phyloP scores from a whole-genome alignment of 2,113 vertebrate genomes.

The Marcusenius ussheri region DNA sequence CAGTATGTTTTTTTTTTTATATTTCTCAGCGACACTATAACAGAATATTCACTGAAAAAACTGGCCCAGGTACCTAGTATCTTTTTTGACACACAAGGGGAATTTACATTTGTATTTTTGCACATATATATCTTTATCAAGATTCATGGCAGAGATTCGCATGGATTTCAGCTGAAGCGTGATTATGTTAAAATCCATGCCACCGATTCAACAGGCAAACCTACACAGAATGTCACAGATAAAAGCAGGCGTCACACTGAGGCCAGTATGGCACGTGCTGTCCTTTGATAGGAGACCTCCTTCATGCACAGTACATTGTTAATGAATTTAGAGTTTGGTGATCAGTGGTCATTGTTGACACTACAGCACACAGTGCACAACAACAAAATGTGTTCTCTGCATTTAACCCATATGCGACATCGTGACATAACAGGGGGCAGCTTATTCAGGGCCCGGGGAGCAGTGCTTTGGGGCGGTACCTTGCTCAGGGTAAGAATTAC shows the following conservation, averaged over 20 bases:
- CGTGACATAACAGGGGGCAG: too few relatives aligned
- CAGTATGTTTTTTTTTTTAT: not conserved
- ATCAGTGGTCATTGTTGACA: too few relatives aligned
- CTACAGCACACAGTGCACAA: too few relatives aligned
- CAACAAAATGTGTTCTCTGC: too few relatives aligned
- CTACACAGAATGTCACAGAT: not conserved
- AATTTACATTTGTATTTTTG: not conserved
- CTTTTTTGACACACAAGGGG: not conserved
- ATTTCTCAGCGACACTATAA: not conserved
- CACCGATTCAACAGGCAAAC: not conserved
- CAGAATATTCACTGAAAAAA: not conserved
- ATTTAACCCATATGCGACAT: too few relatives aligned
- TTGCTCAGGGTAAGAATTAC: not conserved
- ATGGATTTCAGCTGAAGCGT: not conserved
- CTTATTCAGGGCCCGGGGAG: too few relatives aligned
- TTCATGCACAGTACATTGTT: not conserved
- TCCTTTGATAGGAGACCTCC: not conserved
- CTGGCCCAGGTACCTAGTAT: not conserved
- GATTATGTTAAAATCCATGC: not conserved
- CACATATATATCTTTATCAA: constrained; percentile 6
- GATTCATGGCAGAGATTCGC: not conserved
- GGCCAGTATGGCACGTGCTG: not conserved
- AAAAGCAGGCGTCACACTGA: not conserved
- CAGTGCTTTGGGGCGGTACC: too few relatives aligned
- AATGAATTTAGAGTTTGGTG: not conserved